Conservation (phyloP, 2,797 vertebrate species). For the Hozukius guyotensis region DNA sequence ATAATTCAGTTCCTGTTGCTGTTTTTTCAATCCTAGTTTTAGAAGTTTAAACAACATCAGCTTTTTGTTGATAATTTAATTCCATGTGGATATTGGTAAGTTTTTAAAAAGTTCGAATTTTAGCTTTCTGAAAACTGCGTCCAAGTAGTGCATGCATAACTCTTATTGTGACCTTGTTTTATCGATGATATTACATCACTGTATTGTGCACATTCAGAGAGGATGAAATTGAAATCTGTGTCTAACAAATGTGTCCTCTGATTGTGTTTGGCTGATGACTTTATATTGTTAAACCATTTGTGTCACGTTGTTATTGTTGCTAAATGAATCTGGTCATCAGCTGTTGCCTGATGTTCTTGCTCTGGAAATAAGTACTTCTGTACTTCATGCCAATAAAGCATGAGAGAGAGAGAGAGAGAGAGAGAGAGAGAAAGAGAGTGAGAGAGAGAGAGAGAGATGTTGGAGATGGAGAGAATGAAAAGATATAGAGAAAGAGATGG, state of each 20-base stretch:
- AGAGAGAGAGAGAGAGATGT: neutral
- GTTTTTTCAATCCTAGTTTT: neutral
- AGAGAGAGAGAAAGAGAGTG: neutral
- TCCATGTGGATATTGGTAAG: neutral
- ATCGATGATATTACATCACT: neutral
- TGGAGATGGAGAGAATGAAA: slow-evolving; percentile 40
- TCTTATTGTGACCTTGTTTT: neutral
- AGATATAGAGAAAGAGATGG: slow-evolving; percentile 33
- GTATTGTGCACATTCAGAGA: neutral
- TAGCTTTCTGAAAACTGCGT: neutral
- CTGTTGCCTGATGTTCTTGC: slow-evolving; percentile 14
- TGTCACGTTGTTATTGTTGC: neutral
- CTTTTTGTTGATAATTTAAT: neutral
- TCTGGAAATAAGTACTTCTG: slow-evolving; percentile 16
- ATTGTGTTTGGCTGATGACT: neutral
- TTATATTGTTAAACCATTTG: neutral
- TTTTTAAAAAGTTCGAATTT: neutral
- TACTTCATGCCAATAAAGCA: slow-evolving; percentile 21
- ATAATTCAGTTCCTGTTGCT: neutral
- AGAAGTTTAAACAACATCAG: neutral
- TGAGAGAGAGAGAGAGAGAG: neutral
- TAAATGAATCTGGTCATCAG: slow-evolving; percentile 32
- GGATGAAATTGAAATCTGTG: neutral
- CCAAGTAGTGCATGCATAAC: too few species aligned
- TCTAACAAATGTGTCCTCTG: neutral